Evolutionary conservation across 2,797 vertebrate genomes (phyloP).

Genomic region (Anguilla anguilla): DNA sequence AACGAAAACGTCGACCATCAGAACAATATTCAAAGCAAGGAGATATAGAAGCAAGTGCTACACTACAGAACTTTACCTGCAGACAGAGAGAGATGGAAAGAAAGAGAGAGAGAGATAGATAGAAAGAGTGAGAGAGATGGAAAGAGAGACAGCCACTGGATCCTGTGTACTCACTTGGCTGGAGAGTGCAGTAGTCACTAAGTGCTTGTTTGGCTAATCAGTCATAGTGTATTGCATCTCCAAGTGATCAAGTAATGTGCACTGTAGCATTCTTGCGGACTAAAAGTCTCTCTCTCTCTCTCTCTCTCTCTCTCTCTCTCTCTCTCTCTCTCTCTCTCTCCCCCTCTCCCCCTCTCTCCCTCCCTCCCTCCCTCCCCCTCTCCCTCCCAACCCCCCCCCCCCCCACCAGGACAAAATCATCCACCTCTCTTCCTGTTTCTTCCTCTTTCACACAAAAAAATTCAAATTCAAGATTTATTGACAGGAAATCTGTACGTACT

Average conservation of each 20-base stretch:
- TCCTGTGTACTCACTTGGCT: constrained; percentile 64
- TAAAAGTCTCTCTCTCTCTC: constrained; percentile 37
- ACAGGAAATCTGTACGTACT: neutral
- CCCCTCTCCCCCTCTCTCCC: neutral
- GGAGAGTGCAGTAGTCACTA: constrained; percentile 51
- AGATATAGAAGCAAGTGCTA: neutral
- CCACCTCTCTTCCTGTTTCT: constrained; percentile 42
- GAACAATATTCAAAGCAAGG: neutral
- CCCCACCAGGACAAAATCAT: neutral
- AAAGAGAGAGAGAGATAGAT: too few relatives aligned
- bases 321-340: neutral
- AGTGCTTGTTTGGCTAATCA: constrained; percentile 58
- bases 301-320: constrained; percentile 31
- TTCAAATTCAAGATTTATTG: neutral
- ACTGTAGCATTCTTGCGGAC: constrained; percentile 51
- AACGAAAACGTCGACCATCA: neutral
- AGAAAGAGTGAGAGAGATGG: neutral
- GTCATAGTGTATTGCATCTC: constrained; percentile 48
- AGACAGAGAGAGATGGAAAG: neutral
- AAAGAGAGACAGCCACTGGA: neutral
- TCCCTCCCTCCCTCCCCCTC: neutral
- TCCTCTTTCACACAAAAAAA: neutral
- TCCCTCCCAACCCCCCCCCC: neutral
- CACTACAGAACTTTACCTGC: neutral
- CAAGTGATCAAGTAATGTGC: constrained; percentile 57